Percentiles rank a stretch among this genome's conserved stretches.
Evolutionary conservation across 2,113 vertebrate species (phyloP).

Genomic region (Ageneiosus marmoratus): DNA sequence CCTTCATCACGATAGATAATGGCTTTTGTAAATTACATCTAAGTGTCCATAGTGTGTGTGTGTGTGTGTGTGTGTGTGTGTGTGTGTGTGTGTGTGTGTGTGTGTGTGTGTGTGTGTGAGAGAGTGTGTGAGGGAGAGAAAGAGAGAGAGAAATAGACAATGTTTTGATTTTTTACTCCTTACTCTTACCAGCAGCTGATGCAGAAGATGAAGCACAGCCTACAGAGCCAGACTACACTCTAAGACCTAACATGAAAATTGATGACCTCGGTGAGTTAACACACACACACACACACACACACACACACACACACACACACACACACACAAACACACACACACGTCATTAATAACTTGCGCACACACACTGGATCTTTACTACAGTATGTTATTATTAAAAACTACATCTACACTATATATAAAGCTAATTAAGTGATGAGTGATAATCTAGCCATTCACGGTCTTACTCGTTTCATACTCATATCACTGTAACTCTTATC

Average conservation of each 20-base stretch:
- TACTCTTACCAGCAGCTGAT: constrained; percentile 76
- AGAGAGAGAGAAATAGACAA: background rate
- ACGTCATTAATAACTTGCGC: too few species aligned
- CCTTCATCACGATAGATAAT: too few species aligned
- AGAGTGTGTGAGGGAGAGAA: background rate
- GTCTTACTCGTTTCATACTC: background rate
- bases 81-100: background rate
- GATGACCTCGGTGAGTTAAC: constrained; percentile 87
- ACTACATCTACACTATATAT: background rate
- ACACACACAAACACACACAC: background rate
- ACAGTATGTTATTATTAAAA: background rate
- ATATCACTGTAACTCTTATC: background rate
- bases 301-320: constrained; percentile 31
- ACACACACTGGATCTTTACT: background rate
- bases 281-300: constrained; percentile 15
- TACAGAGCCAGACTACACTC: constrained; percentile 90
- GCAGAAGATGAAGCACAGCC: constrained; percentile 83
- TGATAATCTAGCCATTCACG: background rate
- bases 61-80: constrained; percentile 17
- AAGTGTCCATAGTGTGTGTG: too few species aligned
- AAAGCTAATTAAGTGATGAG: background rate
- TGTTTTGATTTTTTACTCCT: constrained; percentile 3
- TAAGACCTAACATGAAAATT: constrained; percentile 90
- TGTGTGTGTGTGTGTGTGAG: constrained; percentile 14
- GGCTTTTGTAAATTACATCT: too few species aligned